Evolutionary conservation across 2,888 invertebrate species (phyloP).

Genomic region (Halocaridina rubra): DNA sequence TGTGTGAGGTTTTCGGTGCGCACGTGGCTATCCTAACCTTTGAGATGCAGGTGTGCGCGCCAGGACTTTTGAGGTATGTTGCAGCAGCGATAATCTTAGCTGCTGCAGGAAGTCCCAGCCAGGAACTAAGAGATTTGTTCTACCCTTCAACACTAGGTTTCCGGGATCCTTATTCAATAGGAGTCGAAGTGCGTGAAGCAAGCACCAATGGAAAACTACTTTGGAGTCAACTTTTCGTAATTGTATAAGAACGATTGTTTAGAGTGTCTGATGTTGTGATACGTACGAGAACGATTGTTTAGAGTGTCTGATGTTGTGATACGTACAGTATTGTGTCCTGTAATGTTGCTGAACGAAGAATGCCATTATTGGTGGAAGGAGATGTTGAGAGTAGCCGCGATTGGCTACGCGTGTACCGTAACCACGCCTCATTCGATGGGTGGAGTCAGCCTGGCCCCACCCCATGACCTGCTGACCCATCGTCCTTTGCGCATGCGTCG

Average conservation of each 20-base stretch:
- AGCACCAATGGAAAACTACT: no score
- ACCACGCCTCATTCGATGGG: conserved; percentile 40
- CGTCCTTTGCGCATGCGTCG: conserved; percentile 36
- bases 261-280: conserved; percentile 36
- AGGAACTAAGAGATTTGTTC: conserved; percentile 39
- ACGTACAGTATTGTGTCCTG: conserved; percentile 32
- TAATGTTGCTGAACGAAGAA: conserved; percentile 40
- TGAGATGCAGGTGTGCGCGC: conserved; percentile 6
- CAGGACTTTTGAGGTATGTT: conserved; percentile 1
- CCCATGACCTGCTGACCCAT: conserved; percentile 44
- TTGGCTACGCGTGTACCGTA: conserved; percentile 36
- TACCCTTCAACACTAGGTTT: no score
- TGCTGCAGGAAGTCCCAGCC: conserved; percentile 48
- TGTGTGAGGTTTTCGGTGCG: conserved; percentile 32
- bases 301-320: conserved; percentile 38
- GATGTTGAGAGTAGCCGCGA: conserved; percentile 6
- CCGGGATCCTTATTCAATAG: no score
- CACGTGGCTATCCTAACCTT: conserved; percentile 45
- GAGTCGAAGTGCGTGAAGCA: no score
- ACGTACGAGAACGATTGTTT: not conserved
- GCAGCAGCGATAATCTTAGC: no score
- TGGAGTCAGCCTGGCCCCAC: conserved; percentile 37
- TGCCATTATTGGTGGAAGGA: conserved; percentile 42
- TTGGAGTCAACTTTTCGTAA: no score
- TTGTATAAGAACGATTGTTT: not conserved